Conservation (phyloP, 1,140 invertebrate species). For the Ceratosolen solmsi region DNA sequence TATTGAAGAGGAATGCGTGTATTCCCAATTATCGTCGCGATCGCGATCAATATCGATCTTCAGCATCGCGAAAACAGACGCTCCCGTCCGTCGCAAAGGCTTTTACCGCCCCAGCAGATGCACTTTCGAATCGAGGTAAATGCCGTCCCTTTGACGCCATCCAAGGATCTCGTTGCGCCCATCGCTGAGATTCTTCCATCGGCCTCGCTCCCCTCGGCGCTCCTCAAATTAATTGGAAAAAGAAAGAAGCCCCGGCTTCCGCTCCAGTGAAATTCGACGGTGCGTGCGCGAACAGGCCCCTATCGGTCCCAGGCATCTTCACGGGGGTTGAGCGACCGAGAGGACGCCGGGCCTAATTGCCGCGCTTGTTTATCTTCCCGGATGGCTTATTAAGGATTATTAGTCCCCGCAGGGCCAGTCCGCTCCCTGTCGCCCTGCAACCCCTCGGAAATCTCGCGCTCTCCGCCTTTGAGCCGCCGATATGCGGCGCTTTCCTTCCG, state of each 20-base stretch:
- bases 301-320: background rate
- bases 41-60: background rate
- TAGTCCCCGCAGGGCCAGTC: constrained; percentile 8
- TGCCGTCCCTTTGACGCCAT: too few species aligned
- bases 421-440: background rate
- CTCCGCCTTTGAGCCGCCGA: constrained; percentile 14
- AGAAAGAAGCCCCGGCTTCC: background rate
- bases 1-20: too few species aligned
- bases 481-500: background rate
- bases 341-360: constrained; percentile 29
- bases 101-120: too few species aligned
- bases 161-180: background rate
- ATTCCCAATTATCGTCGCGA: too few species aligned
- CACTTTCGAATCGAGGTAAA: too few species aligned
- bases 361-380: constrained; percentile 40
- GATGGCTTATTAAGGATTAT: constrained; percentile 49
- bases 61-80: background rate
- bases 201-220: too few species aligned
- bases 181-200: background rate
- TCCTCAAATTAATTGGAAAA: constrained; percentile 14
- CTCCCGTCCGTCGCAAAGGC: too few species aligned
- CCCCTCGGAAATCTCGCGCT: constrained; percentile 13
- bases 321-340: background rate
- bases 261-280: constrained; percentile 24
- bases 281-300: background rate